Percentiles rank a stretch among this genome's conserved stretches.
Conservation (phyloP, 2,113 vertebrate genomes). For the Phycodurus eques region DNA sequence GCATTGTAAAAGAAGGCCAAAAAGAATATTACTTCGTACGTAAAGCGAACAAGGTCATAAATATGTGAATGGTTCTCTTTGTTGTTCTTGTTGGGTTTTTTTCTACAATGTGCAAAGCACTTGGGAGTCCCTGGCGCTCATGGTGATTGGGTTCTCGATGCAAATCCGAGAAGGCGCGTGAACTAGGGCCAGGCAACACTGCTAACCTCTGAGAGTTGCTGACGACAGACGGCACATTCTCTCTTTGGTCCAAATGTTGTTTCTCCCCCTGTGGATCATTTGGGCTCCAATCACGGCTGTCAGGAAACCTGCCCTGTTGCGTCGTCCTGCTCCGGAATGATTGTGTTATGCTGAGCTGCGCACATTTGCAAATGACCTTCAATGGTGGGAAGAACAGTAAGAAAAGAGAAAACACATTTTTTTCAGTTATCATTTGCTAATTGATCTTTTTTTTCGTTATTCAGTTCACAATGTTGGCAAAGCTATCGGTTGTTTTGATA, state of each 20-base stretch:
- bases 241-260: constrained; percentile 28
- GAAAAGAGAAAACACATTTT: too few species aligned
- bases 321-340: constrained; percentile 52
- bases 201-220: constrained; percentile 4
- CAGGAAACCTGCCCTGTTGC: constrained; percentile 50
- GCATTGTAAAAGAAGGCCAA: too few species aligned
- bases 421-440: too few species aligned
- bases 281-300: constrained; percentile 39
- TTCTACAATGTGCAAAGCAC: constrained; percentile 34
- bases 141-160: constrained; percentile 56
- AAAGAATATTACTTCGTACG: too few species aligned
- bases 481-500: too few species aligned
- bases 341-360: constrained; percentile 35
- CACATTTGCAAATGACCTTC: constrained; percentile 43
- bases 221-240: constrained; percentile 36
- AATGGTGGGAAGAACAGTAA: not conserved
- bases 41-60: too few species aligned
- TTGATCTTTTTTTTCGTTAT: too few species aligned
- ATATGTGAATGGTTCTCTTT: too few species aligned
- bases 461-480: too few species aligned
- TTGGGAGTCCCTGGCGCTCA: constrained; percentile 63
- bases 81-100: not conserved
- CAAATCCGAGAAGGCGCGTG: constrained; percentile 1
- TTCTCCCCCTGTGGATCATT: constrained; percentile 36
- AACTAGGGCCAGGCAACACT: constrained; percentile 3